These are phyloP conservation scores for Bacillus rossius DNA, from an alignment of 1,140 invertebrate species.

Conservation along the genomic window DNA sequence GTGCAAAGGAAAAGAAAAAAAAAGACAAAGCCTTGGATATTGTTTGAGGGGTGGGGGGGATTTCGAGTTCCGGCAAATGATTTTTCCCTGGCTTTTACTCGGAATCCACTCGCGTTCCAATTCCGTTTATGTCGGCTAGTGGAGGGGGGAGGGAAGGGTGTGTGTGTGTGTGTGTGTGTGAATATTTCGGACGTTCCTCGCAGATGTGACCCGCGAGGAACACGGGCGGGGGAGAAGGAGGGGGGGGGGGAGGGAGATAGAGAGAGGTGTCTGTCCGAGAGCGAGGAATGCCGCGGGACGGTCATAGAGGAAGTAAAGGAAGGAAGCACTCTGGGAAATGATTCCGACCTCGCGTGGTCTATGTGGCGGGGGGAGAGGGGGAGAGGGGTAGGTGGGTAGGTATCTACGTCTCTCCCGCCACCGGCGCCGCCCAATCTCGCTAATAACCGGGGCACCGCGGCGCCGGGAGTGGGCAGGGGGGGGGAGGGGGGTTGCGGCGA, in stretches of 20 bases:
- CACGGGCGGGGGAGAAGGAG: neutral
- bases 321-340: conserved; percentile 9
- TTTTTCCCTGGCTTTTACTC: no score
- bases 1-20: no score
- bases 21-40: no score
- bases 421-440: conserved; percentile 4
- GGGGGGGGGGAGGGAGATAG: neutral
- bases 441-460: conserved; percentile 1
- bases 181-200: no score
- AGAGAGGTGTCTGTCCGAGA: neutral
- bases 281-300: neutral
- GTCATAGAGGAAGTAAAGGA: neutral
- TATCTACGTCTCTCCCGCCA: neutral
- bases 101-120: no score
- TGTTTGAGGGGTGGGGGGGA: no score
- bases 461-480: no score
- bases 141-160: no score
- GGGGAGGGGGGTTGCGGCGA: no score
- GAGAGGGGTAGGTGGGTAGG: neutral
- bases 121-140: no score
- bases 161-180: neutral
- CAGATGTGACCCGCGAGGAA: neutral
- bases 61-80: no score
- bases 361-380: neutral
- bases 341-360: neutral